These are phyloP conservation scores for Alloscopus bannaensis DNA, from an alignment of 2,888 invertebrate genomes.

Conservation along the genomic window DNA sequence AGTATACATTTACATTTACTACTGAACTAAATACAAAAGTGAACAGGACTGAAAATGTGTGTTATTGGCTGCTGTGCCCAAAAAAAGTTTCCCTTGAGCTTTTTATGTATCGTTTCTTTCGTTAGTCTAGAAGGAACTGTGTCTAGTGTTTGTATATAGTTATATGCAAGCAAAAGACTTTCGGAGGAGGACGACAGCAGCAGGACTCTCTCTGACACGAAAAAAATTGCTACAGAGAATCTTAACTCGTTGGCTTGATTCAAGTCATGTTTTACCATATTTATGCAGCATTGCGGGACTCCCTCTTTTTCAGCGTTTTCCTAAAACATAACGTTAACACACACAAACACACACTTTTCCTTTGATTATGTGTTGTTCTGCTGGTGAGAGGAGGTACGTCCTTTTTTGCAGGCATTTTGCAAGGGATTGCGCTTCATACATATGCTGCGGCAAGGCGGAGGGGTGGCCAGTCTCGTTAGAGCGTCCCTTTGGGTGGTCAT, in stretches of 20 bases:
- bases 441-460: no score
- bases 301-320: constrained; percentile 23
- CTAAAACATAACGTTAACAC: constrained; percentile 34
- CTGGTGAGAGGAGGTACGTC: constrained; percentile 14
- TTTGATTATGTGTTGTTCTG: constrained; percentile 2
- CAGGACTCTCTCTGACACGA: no score
- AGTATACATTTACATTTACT: no score
- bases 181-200: no score
- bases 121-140: no score
- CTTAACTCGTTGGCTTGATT: neutral
- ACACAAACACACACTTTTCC: constrained; percentile 4
- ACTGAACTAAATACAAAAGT: neutral
- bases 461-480: no score
- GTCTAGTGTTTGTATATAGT: neutral
- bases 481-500: no score
- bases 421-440: neutral
- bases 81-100: constrained; percentile 34
- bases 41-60: constrained; percentile 7
- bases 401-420: constrained; percentile 23
- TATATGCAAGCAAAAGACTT: neutral
- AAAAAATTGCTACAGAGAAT: constrained; percentile 16
- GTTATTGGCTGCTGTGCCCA: constrained; percentile 37
- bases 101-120: no score
- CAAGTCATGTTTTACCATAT: constrained; percentile 21
- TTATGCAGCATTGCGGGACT: constrained; percentile 47